phyloP scores from a whole-genome alignment of 2,888 invertebrate species.

The Plebejus anna region DNA sequence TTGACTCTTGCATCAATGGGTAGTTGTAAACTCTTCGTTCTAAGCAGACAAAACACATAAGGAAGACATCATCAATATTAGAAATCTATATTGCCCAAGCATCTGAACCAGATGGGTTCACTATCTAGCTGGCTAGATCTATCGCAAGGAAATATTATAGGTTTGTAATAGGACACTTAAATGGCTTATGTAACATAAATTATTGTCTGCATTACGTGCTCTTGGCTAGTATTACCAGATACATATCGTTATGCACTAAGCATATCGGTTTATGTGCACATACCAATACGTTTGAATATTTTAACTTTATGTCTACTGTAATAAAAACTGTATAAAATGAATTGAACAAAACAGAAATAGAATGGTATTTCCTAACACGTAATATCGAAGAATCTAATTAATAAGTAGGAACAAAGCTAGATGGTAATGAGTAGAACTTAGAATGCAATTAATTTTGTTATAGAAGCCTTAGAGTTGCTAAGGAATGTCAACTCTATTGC shows the following conservation, averaged over 20 bases:
- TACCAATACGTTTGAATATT: neutral
- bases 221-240: neutral
- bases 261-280: neutral
- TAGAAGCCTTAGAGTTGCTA: slow-evolving; percentile 3
- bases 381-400: neutral
- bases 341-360: neutral
- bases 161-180: slow-evolving; percentile 24
- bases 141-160: slow-evolving; percentile 22
- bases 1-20: neutral
- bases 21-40: neutral
- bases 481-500: slow-evolving; percentile 1
- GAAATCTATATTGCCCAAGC: slow-evolving; percentile 4
- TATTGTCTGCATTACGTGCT: slow-evolving; percentile 27
- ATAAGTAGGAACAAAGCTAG: neutral
- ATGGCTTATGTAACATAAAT: slow-evolving; percentile 25
- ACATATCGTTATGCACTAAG: slow-evolving; percentile 17
- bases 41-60: neutral
- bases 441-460: slow-evolving; percentile 24
- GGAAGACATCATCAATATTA: slow-evolving; percentile 5
- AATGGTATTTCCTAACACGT: neutral
- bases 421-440: neutral
- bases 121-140: slow-evolving; percentile 5
- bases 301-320: neutral
- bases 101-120: slow-evolving; percentile 9
- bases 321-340: neutral